These are phyloP conservation scores for Phrynocephalus guinanensis DNA, from an alignment of 2,797 vertebrate genomes.

Conservation along the genomic window DNA sequence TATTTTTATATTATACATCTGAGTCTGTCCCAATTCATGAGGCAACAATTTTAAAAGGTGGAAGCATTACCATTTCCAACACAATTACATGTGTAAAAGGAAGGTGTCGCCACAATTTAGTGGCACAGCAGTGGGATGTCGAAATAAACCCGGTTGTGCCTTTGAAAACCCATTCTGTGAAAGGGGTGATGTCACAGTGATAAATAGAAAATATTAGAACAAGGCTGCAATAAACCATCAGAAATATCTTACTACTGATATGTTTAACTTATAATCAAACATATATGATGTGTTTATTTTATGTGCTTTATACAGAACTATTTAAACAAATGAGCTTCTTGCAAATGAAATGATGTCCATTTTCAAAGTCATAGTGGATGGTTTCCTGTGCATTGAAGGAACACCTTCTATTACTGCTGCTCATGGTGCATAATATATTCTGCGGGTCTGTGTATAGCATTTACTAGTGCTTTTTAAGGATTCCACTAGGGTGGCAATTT, in stretches of 20 bases:
- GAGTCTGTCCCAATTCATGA: too few species aligned
- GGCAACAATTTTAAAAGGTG: too few species aligned
- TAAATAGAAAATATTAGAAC: conserved; percentile 11
- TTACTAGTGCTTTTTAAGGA: neutral
- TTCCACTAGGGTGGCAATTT: neutral
- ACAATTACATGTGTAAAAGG: too few species aligned
- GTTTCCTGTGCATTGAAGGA: neutral
- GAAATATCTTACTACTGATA: conserved; percentile 3
- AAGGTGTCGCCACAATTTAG: too few species aligned
- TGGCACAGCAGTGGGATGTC: too few species aligned
- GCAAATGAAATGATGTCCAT: conserved; percentile 20
- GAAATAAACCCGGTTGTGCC: neutral
- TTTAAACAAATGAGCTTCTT: conserved; percentile 36
- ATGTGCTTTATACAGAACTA: conserved; percentile 21
- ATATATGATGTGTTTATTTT: neutral
- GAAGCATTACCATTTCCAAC: too few species aligned
- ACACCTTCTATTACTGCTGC: neutral
- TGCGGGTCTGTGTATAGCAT: neutral
- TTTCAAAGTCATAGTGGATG: neutral
- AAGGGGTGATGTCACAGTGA: too few species aligned
- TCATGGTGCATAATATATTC: neutral
- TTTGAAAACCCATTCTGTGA: too few species aligned
- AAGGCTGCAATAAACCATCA: conserved; percentile 34
- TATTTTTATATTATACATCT: too few species aligned
- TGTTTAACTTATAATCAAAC: neutral